Base-by-base conservation (phyloP, 2,113 vertebrate species). In the Meleagris gallopavo region DNA sequence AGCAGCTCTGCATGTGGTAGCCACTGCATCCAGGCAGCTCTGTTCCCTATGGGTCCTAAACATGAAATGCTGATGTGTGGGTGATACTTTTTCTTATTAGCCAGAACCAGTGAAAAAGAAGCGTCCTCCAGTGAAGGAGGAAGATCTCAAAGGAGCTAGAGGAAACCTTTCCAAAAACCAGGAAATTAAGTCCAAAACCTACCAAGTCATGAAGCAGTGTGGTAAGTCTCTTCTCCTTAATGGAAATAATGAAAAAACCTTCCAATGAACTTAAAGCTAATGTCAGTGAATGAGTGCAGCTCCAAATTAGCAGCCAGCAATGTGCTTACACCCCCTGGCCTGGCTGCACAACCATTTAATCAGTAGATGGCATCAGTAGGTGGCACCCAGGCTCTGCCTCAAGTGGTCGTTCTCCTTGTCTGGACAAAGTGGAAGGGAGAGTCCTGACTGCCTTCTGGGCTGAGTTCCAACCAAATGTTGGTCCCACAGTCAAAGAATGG, bases 141-240 rank as follows among this genome's bases (percentile, higher is more conserved):
- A 99, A 97, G 99, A 99, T 97, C 97, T 99, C 85, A 99, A 99
- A 95, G 99, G 99, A 94, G 99, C 99, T n/a, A 98, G 98, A 95
- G 97, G 97, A 95, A 99, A 98, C 79, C 98, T 99, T 91, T 74
- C 97, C 43, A 97, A 98, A 90, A 99, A 99, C 96, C 98, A 98
- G 71, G 98, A 98, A 73, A 98, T 99, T 93, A 99, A 99, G 97
- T 99, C 99, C 89, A 99, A 99, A 97, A 99, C 99, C 48, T 99
- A 99, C 96, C 99, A 99, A 97, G 99, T 99, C 96, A 99, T 99
- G 98, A 97, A 94, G 77, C 98, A 99, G 84, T 99, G 99, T 74
- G 99, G 99, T 99, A 93, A 98, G 98, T 97, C 24, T 55, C 32
- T 20, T 12, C 30, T 79, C 38, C 38, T 46, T 25, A 17, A n/a